Evolutionary conservation across 2,888 invertebrate genomes (phyloP), one percentile per base, ranked within the genome.

Genomic region (Zele albiditarsus): DNA sequence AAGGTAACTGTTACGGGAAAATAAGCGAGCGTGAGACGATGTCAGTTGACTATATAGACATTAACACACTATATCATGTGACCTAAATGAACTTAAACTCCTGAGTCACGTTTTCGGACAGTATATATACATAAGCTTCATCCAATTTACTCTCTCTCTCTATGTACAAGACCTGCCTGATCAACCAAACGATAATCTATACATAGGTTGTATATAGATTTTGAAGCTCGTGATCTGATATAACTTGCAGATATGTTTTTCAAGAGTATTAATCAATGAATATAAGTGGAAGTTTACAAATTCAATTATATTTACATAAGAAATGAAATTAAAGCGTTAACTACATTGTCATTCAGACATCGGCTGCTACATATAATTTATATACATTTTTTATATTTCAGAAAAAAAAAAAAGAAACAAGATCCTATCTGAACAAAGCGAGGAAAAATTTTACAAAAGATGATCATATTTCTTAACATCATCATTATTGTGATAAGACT

Each of bases 71-170:
- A 12, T 31, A 38, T 33, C 28, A 63, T 16, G 38, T 31, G 68
- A 74, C 67, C 57, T 62, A 65, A 70, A 73, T 38, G 71, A 75
- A 74, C 71, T 74, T 73, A 33, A 71, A 65, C 70, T 74, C 76
- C 71, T 74, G 73, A 74, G 71, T 71, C 27, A 42, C 67, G 68
- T 73, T 63, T 38, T 28, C 60, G 71, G 53, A 28, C 65, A 57
- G 27, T 68, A 14, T 75, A 38, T 38, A 38, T 12, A 38, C 38
- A 38, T 12, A 75, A 58, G 67, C 71, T 67, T 67, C 71, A 65
- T 71, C 58, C 71, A 71, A 38, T 60, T 62, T 46, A 23, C 46
- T 38, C 38, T 33, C 46, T 38, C 38, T 33, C 38, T 23, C 33
- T 31, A 10, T 31, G 4, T 63, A 20, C 63, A 16, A 31, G 38